Evolutionary conservation across 2,113 vertebrate genomes (phyloP).

Genomic region (Eira barbara): DNA sequence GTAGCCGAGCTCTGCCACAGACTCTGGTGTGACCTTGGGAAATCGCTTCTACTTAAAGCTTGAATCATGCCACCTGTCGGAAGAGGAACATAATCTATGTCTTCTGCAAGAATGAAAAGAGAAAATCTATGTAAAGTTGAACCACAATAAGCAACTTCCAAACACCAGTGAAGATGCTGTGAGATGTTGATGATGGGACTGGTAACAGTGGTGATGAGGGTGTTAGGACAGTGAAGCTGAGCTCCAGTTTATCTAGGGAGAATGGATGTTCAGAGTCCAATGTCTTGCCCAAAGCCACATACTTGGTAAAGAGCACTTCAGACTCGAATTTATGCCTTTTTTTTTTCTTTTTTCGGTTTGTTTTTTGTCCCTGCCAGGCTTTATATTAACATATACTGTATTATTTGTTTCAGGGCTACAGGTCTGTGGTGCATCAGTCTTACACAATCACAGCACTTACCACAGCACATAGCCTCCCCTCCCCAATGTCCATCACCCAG

Average conservation of each 20-base stretch:
- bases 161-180: background rate
- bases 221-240: background rate
- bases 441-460: too few relatives aligned
- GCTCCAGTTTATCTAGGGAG: background rate
- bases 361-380: too few relatives aligned
- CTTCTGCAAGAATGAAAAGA: background rate
- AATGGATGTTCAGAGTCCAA: background rate
- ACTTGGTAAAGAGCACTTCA: background rate
- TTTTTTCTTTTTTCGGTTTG: too few relatives aligned
- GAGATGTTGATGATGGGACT: background rate
- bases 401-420: too few relatives aligned
- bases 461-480: too few relatives aligned
- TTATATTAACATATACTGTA: too few relatives aligned
- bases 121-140: background rate
- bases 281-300: background rate
- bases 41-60: background rate
- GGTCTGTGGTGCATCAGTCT: too few relatives aligned
- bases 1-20: background rate
- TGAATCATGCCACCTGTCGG: background rate
- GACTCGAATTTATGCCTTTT: background rate
- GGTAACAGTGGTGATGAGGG: background rate
- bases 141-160: background rate
- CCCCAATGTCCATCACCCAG: too few relatives aligned
- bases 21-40: background rate
- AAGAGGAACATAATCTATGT: background rate